Evolutionary conservation across 2,888 invertebrate species (phyloP), one percentile per base, ranked within the genome.

Genomic region (Sinopyrophorus schimmeli): DNA sequence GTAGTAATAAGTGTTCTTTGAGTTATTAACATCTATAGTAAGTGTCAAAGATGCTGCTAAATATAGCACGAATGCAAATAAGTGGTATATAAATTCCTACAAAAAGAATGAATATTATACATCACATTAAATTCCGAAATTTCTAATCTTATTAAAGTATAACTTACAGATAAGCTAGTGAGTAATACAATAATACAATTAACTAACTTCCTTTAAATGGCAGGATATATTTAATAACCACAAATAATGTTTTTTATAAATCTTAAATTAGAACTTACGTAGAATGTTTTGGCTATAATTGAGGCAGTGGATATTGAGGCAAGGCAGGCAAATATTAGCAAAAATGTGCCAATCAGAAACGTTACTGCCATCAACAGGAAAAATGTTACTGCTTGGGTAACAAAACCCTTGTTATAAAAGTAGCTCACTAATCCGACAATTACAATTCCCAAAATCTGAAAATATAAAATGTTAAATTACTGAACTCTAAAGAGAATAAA

Each of bases 1-100:
- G 37, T 66, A 55, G 5, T 53, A 55, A 11, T 62, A 62, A 41
- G 74, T 73, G 26, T 66, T 68, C 54, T 74, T 77, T 59, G 71
- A 69, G 47, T 79, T 76, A 58, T 82, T 81, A 7, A 88, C 76
- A 67, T 84, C 80, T 28, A 88, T 78, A 7, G 91, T 66, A 20
- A 90, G 77, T 1, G 82, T 80, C 31, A 87, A 69, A 4, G 87
- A 83, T 3, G 89, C 86, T 38, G 84, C 80, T 34, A 92, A 69
- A 58, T 89, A 80, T 43, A 92, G 72, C 41, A 88, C 75, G 60
- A 83, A 87, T 2, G 85, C 91, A 47, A 88, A 73, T 4, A 83
- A 78, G 61, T 92, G 92, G 65, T 89, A 92, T 53, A 92, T 77
- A 41, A 90, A 79, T 78, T 92, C 91, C 92, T 92, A 74, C 28